These are phyloP conservation scores for Athripsodes cinereus DNA, from an alignment of 2,888 invertebrate genomes.

Conservation along the genomic window DNA sequence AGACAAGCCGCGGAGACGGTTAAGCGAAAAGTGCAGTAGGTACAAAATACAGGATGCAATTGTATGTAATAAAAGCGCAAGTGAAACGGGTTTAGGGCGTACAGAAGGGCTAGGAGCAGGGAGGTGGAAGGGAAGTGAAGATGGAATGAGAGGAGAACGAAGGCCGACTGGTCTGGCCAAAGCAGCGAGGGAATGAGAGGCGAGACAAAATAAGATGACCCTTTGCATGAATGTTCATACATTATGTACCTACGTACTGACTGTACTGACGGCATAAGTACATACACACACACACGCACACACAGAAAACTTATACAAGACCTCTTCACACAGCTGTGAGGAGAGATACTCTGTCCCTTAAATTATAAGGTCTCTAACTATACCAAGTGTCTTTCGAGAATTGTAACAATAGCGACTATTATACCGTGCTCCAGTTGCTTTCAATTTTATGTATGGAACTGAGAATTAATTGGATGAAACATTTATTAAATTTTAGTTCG, in stretches of 20 bases:
- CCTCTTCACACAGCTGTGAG: too few relatives aligned
- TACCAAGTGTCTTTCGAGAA: too few relatives aligned
- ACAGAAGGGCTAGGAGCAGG: background rate
- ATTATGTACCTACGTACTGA: background rate
- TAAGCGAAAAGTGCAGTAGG: slow-evolving; percentile 8
- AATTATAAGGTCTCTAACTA: too few relatives aligned
- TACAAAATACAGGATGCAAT: slow-evolving; percentile 21
- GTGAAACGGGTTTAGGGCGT: slow-evolving; percentile 19
- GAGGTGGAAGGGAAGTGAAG: slow-evolving; percentile 1
- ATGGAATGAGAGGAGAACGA: slow-evolving; percentile 9
- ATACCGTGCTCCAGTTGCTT: too few relatives aligned
- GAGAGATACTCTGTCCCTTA: too few relatives aligned
- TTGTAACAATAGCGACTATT: too few relatives aligned
- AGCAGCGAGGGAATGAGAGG: background rate
- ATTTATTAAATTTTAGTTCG: too few relatives aligned
- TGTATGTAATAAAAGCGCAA: slow-evolving; percentile 26
- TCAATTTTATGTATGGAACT: too few relatives aligned
- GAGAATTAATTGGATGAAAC: too few relatives aligned
- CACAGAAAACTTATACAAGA: too few relatives aligned
- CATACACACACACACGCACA: too few relatives aligned
- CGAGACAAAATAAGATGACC: slow-evolving; percentile 8
- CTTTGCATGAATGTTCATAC: slow-evolving; percentile 7
- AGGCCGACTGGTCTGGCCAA: slow-evolving; percentile 21
- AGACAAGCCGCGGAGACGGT: background rate
- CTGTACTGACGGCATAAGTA: too few relatives aligned